Evolutionary conservation across 2,113 vertebrate species (phyloP).

Genomic region (Strix uralensis): DNA sequence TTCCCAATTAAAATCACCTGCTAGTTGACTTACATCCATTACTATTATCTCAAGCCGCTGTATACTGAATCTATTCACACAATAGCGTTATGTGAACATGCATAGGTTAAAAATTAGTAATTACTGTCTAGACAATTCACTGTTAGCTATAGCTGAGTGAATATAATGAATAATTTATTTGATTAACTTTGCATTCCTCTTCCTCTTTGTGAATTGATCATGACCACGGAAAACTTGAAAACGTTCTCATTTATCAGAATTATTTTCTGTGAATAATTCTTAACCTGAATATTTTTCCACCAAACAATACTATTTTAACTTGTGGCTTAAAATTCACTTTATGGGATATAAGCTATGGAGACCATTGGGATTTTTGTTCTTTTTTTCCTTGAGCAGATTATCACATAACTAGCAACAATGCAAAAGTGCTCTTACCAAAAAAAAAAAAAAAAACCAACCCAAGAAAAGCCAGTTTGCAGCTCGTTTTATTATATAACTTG

Average conservation of each 20-base stretch:
- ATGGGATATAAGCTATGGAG: not conserved
- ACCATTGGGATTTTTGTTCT: not conserved
- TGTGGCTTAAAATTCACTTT: not conserved
- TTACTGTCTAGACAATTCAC: constrained; percentile 65
- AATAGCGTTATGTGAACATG: not conserved
- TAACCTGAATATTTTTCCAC: not conserved
- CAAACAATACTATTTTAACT: not conserved
- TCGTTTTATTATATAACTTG: not conserved
- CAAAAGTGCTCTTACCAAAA: not conserved
- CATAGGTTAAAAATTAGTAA: constrained; percentile 59
- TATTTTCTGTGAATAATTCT: not conserved
- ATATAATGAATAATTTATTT: constrained; percentile 59
- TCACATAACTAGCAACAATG: not conserved
- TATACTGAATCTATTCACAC: constrained; percentile 19
- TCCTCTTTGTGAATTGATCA: constrained; percentile 20
- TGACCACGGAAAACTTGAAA: constrained; percentile 31
- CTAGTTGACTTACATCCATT: constrained; percentile 54
- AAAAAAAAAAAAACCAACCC: not conserved
- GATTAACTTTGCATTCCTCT: constrained; percentile 49
- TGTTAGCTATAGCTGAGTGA: constrained; percentile 49
- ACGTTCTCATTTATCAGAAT: constrained; percentile 8
- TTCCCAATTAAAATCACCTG: constrained; percentile 64
- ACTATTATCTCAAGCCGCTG: constrained; percentile 10
- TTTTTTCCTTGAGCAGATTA: not conserved
- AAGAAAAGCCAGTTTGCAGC: not conserved